A percentile compares a stretch with the other conserved stretches of the same genome.
Evolutionary conservation across 2,888 invertebrate species (phyloP).

Genomic region (Dysmachus trigonus): DNA sequence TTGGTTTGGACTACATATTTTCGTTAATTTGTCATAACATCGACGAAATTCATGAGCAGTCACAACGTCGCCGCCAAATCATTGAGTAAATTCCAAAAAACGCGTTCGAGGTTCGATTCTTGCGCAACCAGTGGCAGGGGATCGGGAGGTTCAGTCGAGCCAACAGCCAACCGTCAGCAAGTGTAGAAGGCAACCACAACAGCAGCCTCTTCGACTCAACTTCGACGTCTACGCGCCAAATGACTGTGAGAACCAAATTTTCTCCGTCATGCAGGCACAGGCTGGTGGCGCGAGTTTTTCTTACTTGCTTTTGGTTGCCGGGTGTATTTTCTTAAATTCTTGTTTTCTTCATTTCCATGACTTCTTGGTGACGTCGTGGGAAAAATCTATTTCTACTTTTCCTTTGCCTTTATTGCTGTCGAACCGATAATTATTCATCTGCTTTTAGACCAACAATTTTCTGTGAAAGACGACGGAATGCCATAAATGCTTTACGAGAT

Average conservation of each 20-base stretch:
- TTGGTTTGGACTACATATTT: neutral
- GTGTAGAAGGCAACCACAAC: neutral
- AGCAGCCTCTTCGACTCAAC: neutral
- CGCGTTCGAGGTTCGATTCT: neutral
- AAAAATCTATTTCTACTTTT: conserved; percentile 1
- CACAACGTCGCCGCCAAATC: neutral
- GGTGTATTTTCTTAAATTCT: conserved; percentile 2
- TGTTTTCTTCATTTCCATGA: neutral
- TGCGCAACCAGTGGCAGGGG: neutral
- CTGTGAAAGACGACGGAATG: neutral
- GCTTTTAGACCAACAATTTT: neutral
- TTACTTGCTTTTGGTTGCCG: neutral
- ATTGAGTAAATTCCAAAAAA: neutral
- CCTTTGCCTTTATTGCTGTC: neutral
- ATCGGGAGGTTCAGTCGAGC: neutral
- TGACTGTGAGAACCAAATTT: neutral
- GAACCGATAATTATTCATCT: neutral
- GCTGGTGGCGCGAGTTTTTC: neutral
- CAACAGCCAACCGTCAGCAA: neutral
- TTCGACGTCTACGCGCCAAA: neutral
- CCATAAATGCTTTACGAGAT: neutral
- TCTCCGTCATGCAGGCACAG: neutral
- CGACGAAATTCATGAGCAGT: neutral
- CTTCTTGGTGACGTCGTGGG: conserved; percentile 4
- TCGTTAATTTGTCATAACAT: neutral